phyloP scores from a whole-genome alignment of 2,113 vertebrate genomes.

The Carassius auratus region DNA sequence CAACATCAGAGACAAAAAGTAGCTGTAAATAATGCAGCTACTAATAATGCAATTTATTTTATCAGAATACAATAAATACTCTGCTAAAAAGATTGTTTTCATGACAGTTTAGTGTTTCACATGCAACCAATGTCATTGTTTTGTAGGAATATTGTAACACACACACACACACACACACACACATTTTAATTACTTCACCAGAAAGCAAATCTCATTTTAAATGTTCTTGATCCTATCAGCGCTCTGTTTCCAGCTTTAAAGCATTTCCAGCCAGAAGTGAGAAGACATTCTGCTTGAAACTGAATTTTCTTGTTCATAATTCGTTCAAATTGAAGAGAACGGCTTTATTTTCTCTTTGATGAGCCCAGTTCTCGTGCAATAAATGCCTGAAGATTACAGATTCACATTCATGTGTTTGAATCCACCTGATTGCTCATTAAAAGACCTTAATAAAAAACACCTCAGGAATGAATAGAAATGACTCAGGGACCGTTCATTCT shows the following conservation, averaged over 20 bases:
- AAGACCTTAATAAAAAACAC: constrained; percentile 11
- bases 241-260: constrained; percentile 16
- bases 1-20: background rate
- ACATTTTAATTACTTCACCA: too few relatives aligned
- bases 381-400: constrained; percentile 37
- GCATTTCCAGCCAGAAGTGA: background rate
- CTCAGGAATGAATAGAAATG: background rate
- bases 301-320: background rate
- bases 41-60: background rate
- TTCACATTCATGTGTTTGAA: constrained; percentile 28
- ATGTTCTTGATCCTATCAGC: background rate
- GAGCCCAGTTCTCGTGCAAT: background rate
- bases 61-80: background rate
- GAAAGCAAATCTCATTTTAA: background rate
- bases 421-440: constrained; percentile 38
- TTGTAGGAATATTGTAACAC: too few relatives aligned
- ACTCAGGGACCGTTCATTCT: background rate
- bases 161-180: too few relatives aligned
- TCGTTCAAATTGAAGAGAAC: constrained; percentile 34
- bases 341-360: constrained; percentile 24
- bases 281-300: constrained; percentile 25
- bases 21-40: background rate
- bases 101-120: too few relatives aligned
- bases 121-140: too few relatives aligned
- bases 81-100: too few relatives aligned